These are phyloP conservation scores for Haplochromis burtoni DNA, from an alignment of 2,113 vertebrate genomes.

Conservation along the genomic window DNA sequence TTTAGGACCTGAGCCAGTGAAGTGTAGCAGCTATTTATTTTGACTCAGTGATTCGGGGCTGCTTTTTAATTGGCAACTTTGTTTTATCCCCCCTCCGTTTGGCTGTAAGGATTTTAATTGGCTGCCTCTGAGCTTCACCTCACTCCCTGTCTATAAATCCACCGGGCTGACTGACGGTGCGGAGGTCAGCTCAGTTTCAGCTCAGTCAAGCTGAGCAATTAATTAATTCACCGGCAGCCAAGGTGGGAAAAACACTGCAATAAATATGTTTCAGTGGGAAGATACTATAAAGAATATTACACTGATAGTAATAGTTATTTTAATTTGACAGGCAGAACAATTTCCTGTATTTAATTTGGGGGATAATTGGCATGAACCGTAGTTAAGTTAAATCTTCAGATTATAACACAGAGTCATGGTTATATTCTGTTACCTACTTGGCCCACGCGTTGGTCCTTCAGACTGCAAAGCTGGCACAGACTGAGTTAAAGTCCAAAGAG, in stretches of 20 bases:
- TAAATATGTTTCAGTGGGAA: background rate
- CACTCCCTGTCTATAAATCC: constrained; percentile 15
- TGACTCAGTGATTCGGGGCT: background rate
- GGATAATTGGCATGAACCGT: background rate
- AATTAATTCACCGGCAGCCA: background rate
- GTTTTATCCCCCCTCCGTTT: background rate
- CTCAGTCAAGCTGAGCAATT: constrained; percentile 10
- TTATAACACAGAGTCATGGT: fast-evolving
- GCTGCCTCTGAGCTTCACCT: background rate
- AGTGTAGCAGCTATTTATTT: constrained; percentile 1
- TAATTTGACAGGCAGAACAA: background rate
- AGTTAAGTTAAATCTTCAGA: background rate
- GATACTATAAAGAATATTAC: background rate
- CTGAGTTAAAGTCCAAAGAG: background rate
- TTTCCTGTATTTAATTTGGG: background rate
- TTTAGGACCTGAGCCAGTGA: background rate
- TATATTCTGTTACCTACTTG: background rate
- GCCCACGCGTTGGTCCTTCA: background rate
- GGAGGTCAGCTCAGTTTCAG: constrained; percentile 33
- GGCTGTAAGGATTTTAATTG: constrained; percentile 16
- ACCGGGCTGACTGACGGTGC: background rate
- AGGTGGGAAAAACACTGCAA: background rate
- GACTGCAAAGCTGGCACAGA: background rate
- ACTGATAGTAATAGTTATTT: background rate
- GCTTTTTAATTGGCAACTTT: constrained; percentile 47